Percentiles rank a stretch among this genome's conserved stretches.
Evolutionary conservation across 2,888 invertebrate species (phyloP).

Genomic region (Lasioglossum pauxillum): DNA sequence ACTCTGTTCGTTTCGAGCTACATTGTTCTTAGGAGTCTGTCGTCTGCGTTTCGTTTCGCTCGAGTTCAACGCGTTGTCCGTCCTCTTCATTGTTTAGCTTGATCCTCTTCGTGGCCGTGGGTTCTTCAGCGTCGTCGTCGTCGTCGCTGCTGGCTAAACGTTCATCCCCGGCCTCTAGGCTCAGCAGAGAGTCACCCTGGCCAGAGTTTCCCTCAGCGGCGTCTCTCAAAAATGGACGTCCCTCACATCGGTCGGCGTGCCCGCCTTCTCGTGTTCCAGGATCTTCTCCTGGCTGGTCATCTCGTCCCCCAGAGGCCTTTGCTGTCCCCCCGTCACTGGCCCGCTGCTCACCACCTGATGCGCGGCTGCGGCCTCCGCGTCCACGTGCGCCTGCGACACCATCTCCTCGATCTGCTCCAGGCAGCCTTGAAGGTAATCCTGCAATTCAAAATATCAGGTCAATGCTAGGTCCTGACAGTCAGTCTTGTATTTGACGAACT

Average conservation of each 20-base stretch:
- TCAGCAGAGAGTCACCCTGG: slow-evolving; percentile 67
- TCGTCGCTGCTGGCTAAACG: slow-evolving; percentile 48
- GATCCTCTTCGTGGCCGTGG: slow-evolving; percentile 29
- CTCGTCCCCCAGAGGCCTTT: slow-evolving; percentile 81
- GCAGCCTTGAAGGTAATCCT: slow-evolving; percentile 93
- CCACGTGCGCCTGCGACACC: slow-evolving; percentile 87
- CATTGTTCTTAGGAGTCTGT: slow-evolving; percentile 3
- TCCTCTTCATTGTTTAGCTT: neutral
- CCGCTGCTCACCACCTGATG: slow-evolving; percentile 55
- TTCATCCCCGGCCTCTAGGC: slow-evolving; percentile 56
- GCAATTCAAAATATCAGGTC: slow-evolving; percentile 73
- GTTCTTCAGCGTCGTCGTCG: slow-evolving; percentile 39
- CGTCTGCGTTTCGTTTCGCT: neutral
- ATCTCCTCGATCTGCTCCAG: slow-evolving; percentile 92
- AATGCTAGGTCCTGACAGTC: neutral
- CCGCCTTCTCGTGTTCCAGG: slow-evolving; percentile 89
- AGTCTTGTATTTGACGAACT: neutral
- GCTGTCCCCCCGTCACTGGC: slow-evolving; percentile 71
- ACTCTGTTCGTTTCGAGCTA: neutral
- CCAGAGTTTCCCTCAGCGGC: slow-evolving; percentile 67
- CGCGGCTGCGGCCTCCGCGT: slow-evolving; percentile 81
- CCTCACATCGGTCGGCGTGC: slow-evolving; percentile 93
- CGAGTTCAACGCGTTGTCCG: neutral
- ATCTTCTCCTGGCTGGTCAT: slow-evolving; percentile 84
- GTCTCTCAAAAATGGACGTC: slow-evolving; percentile 89